These are phyloP conservation scores for Montipora capitata DNA, from an alignment of 92 coral and sea anemone genomes.

Conservation along the genomic window DNA sequence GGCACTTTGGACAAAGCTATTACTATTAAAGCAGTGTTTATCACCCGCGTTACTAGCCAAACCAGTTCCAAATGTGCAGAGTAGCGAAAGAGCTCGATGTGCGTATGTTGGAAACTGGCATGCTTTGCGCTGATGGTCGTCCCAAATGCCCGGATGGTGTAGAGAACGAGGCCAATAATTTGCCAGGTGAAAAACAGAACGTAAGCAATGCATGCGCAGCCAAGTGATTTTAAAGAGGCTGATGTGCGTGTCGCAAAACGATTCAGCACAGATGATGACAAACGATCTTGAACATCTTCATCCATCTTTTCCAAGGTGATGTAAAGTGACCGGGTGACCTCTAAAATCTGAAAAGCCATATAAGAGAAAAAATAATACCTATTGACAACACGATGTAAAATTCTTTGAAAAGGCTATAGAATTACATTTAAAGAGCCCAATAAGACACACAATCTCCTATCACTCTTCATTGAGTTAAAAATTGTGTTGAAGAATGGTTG, in stretches of 20 bases:
- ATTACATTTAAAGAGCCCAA: no score
- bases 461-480: no score
- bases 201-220: constrained; percentile 1
- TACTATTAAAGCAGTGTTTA: constrained; percentile 13
- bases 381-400: no score
- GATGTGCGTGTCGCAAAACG: not conserved
- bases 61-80: constrained; percentile 51
- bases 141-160: constrained; percentile 51
- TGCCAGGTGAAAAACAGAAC: constrained; percentile 54
- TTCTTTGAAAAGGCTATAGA: no score
- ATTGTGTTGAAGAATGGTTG: no score
- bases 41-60: constrained; percentile 50
- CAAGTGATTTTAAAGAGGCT: not conserved
- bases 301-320: not conserved
- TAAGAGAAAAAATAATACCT: not conserved
- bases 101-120: constrained; percentile 44
- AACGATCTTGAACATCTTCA: not conserved
- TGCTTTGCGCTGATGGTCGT: constrained; percentile 39
- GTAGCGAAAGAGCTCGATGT: constrained; percentile 21
- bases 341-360: not conserved
- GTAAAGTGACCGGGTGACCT: not conserved
- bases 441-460: no score
- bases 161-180: constrained; percentile 47
- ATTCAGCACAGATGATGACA: not conserved
- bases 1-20: constrained; percentile 37